Evolutionary conservation across 2,888 invertebrate genomes (phyloP).

Genomic region (Drosophila leonis): DNA sequence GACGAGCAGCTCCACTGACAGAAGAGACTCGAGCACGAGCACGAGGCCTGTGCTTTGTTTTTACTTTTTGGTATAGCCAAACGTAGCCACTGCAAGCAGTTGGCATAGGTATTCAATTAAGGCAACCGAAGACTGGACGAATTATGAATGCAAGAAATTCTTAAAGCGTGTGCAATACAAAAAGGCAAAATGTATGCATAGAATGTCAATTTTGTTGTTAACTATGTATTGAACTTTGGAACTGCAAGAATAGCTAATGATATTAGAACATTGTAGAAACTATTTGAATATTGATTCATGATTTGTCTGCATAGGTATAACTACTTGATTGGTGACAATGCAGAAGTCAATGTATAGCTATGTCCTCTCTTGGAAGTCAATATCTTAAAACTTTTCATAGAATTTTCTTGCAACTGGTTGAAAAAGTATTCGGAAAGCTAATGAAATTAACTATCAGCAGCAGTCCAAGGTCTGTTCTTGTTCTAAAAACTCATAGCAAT

Average conservation of each 20-base stretch:
- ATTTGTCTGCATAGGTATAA: not conserved
- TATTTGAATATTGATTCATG: not conserved
- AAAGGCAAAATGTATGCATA: not conserved
- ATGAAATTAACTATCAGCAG: too few relatives aligned
- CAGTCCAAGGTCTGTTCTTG: too few relatives aligned
- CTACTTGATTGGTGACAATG: not conserved
- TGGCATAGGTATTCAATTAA: slow-evolving; percentile 9
- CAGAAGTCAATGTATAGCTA: not conserved
- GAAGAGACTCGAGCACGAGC: not conserved
- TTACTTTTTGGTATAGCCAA: not conserved
- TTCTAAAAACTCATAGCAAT: too few relatives aligned
- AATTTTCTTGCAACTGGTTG: too few relatives aligned
- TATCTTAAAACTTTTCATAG: too few relatives aligned
- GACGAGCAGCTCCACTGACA: slow-evolving; percentile 5
- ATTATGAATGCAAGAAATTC: slow-evolving; percentile 15
- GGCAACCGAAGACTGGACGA: slow-evolving; percentile 6
- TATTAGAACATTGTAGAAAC: not conserved
- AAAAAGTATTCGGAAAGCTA: too few relatives aligned
- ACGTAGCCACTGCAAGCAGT: not conserved
- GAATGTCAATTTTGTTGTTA: not conserved
- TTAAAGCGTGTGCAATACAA: not conserved
- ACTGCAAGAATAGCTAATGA: not conserved
- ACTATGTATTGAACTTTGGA: not conserved
- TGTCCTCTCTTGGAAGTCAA: too few relatives aligned
- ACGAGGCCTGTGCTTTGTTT: not conserved